Evolutionary conservation across 2,888 invertebrate genomes (phyloP), one percentile per base, ranked within the genome.

Genomic region (Athalia cordata): DNA sequence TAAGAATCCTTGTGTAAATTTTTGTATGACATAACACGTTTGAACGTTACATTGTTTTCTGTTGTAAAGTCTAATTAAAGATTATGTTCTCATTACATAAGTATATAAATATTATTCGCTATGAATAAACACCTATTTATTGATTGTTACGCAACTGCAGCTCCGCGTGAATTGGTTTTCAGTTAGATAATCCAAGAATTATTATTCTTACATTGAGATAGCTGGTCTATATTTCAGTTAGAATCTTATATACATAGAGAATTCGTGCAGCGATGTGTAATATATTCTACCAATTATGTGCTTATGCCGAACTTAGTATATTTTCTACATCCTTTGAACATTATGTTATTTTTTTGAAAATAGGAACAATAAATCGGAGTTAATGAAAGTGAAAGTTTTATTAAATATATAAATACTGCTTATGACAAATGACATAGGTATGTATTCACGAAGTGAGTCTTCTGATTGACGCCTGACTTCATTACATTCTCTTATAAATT

Each of bases 111-210:
- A 55, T 55, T n/a, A 83, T 77, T 81, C 65, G 80, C 80, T 81
- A 78, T 77, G 76, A 85, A 84, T 83, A 84, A 86, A 86, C 81
- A 67, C 81, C 72, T 82, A 82, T 84, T 84, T 83, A 84, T 84
- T 84, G 81, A 77, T 80, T 81, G 79, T 76, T 65, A 64, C 43
- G n/a, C 64, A 29, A 75, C 9, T 64, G 29, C 64, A 43, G 43
- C 29, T 43, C 15, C 7, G 29, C 43, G 7, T 5, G 3, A 13
- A 7, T 7, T 61, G 13, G 4, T 13, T 52, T 52, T 52, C 8
- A 59, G 13, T 59, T 64, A n/a, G 15, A 64, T 9, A 43, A 11
- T 43, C 6, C 29, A 64, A 43, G 43, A 13, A 68, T 52, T 29
- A 47, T 68, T 29, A 7, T 13, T 43, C 11, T 29, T 55, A 47